Evolutionary conservation across 2,797 vertebrate genomes (phyloP).

Genomic region (Onychomys torridus): DNA sequence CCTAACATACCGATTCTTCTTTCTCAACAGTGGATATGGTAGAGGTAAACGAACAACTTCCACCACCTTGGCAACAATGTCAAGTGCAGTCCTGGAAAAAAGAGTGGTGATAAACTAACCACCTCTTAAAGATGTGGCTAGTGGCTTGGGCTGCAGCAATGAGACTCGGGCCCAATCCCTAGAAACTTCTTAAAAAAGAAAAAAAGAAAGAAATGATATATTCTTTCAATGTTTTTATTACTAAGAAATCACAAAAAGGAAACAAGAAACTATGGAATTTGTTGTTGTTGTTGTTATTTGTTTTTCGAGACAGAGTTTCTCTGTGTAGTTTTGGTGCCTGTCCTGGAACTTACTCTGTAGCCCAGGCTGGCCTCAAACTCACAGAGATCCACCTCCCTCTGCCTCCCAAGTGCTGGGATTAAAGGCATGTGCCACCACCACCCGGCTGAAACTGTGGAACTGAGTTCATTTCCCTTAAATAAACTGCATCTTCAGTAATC

Average conservation of each 20-base stretch:
- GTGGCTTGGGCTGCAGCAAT: not conserved
- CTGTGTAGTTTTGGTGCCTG: no score
- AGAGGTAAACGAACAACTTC: not conserved
- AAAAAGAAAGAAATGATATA: not conserved
- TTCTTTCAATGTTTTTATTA: conserved; percentile 34
- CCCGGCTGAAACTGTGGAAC: not conserved
- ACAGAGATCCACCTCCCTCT: no score
- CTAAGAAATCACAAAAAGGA: not conserved
- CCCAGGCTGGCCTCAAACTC: no score
- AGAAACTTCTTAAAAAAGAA: not conserved
- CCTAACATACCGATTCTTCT: not conserved
- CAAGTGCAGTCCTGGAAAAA: conserved; percentile 38
- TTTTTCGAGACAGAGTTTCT: no score
- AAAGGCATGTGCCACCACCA: no score
- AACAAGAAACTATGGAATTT: not conserved
- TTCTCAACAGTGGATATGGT: not conserved
- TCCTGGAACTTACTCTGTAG: no score
- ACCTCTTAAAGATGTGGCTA: not conserved
- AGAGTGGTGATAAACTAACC: not conserved
- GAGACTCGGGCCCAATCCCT: not conserved
- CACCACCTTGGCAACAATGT: not conserved
- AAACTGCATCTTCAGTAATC: not conserved
- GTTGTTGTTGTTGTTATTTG: no score
- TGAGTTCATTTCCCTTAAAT: conserved; percentile 4
- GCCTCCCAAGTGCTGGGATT: no score